phyloP scores from a whole-genome alignment of 2,797 vertebrate species.

The Oryzias dopingdopingensis region DNA sequence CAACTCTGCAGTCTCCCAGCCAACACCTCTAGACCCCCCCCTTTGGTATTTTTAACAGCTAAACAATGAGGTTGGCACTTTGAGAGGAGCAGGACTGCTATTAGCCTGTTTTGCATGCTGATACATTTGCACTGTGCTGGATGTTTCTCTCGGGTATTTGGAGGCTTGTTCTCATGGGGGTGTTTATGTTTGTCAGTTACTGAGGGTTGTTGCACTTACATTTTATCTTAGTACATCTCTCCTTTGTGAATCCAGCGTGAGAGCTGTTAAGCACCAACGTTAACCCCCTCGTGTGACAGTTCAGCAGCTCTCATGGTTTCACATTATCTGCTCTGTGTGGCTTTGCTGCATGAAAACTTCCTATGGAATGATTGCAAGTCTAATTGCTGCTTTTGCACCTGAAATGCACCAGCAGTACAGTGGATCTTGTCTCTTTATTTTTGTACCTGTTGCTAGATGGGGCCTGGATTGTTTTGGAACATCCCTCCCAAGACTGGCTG shows the following conservation, averaged over 20 bases:
- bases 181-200: conserved; percentile 7
- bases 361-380: conserved; percentile 24
- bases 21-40: conserved; percentile 1
- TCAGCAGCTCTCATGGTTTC: too few species aligned
- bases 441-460: conserved; percentile 74
- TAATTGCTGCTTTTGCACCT: conserved; percentile 49
- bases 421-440: conserved; percentile 66
- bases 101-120: conserved; percentile 48
- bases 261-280: too few species aligned
- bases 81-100: conserved; percentile 27
- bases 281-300: too few species aligned
- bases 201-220: conserved; percentile 8
- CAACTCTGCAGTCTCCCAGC: conserved; percentile 17
- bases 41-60: conserved; percentile 39
- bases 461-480: conserved; percentile 80
- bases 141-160: conserved; percentile 24
- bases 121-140: conserved; percentile 24
- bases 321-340: conserved; percentile 26
- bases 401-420: conserved; percentile 58
- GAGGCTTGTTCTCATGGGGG: not conserved
- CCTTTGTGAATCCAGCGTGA: too few species aligned
- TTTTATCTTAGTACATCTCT: not conserved
- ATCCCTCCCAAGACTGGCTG: conserved; percentile 78
- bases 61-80: conserved; percentile 45
- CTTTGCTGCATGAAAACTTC: conserved; percentile 49